phyloP scores from a whole-genome alignment of 2,888 invertebrate genomes.

The Adelognathus sp. region DNA sequence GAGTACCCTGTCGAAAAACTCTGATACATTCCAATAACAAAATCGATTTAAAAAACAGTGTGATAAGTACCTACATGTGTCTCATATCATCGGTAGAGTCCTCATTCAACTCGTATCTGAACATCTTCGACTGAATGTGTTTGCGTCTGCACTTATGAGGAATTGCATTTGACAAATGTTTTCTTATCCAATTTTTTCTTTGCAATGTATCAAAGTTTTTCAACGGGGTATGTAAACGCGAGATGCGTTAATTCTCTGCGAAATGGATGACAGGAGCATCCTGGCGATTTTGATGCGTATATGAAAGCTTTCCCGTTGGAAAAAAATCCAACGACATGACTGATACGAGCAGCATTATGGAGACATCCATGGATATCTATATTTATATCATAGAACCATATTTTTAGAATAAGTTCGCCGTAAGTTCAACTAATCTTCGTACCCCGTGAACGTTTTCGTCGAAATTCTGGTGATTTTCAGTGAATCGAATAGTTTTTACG shows the following conservation, averaged over 20 bases:
- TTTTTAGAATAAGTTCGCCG: conserved; percentile 7
- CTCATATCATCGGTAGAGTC: too few species aligned
- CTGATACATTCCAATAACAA: too few species aligned
- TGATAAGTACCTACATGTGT: too few species aligned
- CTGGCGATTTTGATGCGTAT: background rate
- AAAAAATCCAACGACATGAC: conserved; percentile 28
- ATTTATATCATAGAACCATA: background rate
- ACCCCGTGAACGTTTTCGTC: background rate
- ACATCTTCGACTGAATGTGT: too few species aligned
- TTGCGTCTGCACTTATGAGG: too few species aligned
- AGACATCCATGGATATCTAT: conserved; percentile 14
- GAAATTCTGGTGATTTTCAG: background rate
- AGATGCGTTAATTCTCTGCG: conserved; percentile 6
- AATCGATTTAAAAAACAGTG: too few species aligned
- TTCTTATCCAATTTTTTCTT: too few species aligned
- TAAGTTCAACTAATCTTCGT: conserved; percentile 4
- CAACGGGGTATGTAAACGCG: background rate
- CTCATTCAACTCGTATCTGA: too few species aligned
- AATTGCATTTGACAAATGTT: too few species aligned
- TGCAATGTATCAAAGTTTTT: too few species aligned
- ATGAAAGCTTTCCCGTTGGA: background rate
- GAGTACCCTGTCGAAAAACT: too few species aligned
- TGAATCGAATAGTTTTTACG: background rate
- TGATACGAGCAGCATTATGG: conserved; percentile 39
- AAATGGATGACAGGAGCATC: conserved; percentile 17